A percentile compares a stretch with the other conserved stretches of the same genome.
These are phyloP conservation scores for Pseudonaja textilis DNA, from an alignment of 2,113 vertebrate genomes.

Conservation along the genomic window DNA sequence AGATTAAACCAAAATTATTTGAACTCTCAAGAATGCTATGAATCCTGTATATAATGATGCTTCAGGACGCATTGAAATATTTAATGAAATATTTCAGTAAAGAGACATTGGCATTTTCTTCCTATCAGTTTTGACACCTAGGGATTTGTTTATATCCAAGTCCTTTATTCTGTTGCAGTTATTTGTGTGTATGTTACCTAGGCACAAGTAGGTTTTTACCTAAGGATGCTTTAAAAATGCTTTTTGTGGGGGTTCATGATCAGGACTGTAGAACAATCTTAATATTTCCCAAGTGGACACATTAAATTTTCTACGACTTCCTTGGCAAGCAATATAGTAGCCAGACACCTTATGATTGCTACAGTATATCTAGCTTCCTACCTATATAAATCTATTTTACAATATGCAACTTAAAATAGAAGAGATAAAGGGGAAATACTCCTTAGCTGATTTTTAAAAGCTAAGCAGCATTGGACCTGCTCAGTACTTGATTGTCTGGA, in stretches of 20 bases:
- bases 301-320: background rate
- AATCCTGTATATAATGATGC: background rate
- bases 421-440: background rate
- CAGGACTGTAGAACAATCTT: background rate
- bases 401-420: background rate
- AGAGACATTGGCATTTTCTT: background rate
- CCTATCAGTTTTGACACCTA: background rate
- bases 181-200: background rate
- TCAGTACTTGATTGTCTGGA: background rate
- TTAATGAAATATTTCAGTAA: background rate
- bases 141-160: background rate
- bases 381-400: background rate
- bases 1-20: background rate
- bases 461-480: background rate
- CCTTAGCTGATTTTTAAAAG: background rate
- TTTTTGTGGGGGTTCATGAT: background rate
- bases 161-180: background rate
- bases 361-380: background rate
- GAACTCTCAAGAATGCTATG: background rate
- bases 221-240: background rate
- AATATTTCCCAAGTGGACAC: background rate
- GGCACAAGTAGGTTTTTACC: background rate
- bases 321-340: background rate
- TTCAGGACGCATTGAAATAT: background rate
- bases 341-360: background rate